These are phyloP conservation scores for Mythimna pallens DNA, from an alignment of 2,888 invertebrate genomes.

Conservation along the genomic window DNA sequence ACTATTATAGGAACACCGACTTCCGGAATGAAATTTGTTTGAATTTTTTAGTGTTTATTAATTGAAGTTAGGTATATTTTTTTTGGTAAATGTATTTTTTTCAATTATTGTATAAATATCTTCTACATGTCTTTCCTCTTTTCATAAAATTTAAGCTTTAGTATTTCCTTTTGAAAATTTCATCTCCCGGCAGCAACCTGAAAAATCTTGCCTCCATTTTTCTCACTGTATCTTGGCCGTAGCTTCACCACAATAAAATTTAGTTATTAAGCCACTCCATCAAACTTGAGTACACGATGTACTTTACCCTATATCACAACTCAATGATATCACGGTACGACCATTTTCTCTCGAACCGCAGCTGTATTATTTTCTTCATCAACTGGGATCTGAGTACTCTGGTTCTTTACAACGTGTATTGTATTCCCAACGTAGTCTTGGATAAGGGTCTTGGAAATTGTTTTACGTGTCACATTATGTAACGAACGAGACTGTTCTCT, in stretches of 20 bases:
- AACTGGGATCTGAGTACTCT: conserved; percentile 50
- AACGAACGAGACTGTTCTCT: conserved; percentile 76
- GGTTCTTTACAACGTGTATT: conserved; percentile 71
- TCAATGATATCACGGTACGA: conserved; percentile 61
- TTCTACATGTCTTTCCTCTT: too few relatives aligned
- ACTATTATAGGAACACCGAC: too few relatives aligned
- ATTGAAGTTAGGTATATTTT: background rate
- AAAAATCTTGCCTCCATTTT: conserved; percentile 22
- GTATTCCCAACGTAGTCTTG: conserved; percentile 76
- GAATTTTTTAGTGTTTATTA: too few relatives aligned
- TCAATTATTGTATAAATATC: too few relatives aligned
- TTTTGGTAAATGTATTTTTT: background rate
- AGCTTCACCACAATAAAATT: conserved; percentile 49
- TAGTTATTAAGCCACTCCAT: conserved; percentile 63
- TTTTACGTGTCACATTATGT: conserved; percentile 84
- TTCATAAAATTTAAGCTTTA: background rate
- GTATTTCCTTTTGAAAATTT: background rate
- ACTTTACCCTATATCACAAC: conserved; percentile 62
- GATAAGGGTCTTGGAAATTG: conserved; percentile 83
- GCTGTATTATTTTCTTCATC: conserved; percentile 22
- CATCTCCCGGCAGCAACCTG: background rate
- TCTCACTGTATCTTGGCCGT: conserved; percentile 1
- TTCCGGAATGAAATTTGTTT: too few relatives aligned
- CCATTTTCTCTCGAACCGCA: conserved; percentile 51
- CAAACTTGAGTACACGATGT: conserved; percentile 58